Evolutionary conservation across 2,113 vertebrate species (phyloP), one percentile per base, ranked within the genome.

Genomic region (Ciconia boyciana): DNA sequence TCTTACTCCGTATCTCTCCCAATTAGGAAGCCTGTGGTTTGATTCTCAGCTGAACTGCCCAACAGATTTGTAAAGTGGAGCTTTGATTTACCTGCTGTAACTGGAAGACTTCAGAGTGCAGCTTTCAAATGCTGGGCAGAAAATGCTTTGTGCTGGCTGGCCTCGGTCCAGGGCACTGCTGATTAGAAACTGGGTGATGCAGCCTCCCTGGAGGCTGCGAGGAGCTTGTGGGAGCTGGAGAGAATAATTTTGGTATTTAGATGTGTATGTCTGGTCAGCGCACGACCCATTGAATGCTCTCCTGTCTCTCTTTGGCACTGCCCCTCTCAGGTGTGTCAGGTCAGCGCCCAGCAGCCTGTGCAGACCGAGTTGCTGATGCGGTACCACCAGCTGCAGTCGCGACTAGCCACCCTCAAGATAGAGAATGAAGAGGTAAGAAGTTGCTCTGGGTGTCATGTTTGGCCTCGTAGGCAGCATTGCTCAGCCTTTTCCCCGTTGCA

Each of bases 361-460:
- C 99, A 99, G 98, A 99, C 99, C 0, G 99, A 99, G 94, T 96
- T 99, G 74, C 97, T 99, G 86, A 99, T 99, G 99, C 98, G 99
- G 49, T 99, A 99, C 97, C 99, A 99, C 97, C 99, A 99, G 98
- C 99, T 99, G 95, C 99, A 99, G 98, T 99, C 99, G 3, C 99
- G 99, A 75, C 98, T 99, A 66, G 98, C 99, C 87, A 99, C 99
- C 1, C 98, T 99, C 96, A 99, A 99, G 98, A 99, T 99, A 65
- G 99, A 99, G 97, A 99, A 99, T 2, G 99, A 99, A 88, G 99
- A 99, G 99, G 99, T 99, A 96, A 98, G 98, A 62, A 78, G 48
- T 43, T 1, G 2, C 62, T 31, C 72, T 36, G 3, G 12, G 44
- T 46, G 79, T 29, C 2, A 8, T 17, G 26, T 61, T 44, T 3